Evolutionary conservation across 2,113 vertebrate genomes (phyloP).

Genomic region (Panthera uncia): DNA sequence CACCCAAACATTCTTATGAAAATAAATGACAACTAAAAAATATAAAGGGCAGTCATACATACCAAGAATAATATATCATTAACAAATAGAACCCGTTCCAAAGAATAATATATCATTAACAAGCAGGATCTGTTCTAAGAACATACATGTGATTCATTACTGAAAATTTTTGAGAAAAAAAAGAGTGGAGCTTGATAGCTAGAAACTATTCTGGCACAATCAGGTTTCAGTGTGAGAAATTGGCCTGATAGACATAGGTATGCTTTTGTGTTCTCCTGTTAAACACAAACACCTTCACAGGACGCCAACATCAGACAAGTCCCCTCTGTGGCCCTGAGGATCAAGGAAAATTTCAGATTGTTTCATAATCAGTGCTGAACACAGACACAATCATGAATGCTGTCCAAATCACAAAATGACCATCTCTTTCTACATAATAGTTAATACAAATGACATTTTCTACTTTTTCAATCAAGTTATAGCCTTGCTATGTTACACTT

Average conservation of each 20-base stretch:
- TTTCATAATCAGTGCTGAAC: background rate
- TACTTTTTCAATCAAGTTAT: background rate
- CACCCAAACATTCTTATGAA: background rate
- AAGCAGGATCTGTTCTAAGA: background rate
- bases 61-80: background rate
- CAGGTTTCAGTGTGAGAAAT: background rate
- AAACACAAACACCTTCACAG: background rate
- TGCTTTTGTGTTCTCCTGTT: background rate
- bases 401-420: background rate
- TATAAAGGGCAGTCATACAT: too few relatives aligned
- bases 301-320: background rate
- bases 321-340: background rate
- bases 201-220: background rate
- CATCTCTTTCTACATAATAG: rapidly evolving
- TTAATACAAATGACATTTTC: background rate
- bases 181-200: background rate
- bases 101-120: background rate
- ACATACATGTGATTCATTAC: background rate
- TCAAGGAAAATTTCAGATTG: background rate
- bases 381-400: background rate
- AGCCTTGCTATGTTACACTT: background rate
- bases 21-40: background rate
- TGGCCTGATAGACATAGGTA: background rate
- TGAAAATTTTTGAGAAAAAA: background rate
- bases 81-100: background rate